Evolutionary conservation across 1,140 invertebrate species (phyloP).

Genomic region (Nylanderia fulva): DNA sequence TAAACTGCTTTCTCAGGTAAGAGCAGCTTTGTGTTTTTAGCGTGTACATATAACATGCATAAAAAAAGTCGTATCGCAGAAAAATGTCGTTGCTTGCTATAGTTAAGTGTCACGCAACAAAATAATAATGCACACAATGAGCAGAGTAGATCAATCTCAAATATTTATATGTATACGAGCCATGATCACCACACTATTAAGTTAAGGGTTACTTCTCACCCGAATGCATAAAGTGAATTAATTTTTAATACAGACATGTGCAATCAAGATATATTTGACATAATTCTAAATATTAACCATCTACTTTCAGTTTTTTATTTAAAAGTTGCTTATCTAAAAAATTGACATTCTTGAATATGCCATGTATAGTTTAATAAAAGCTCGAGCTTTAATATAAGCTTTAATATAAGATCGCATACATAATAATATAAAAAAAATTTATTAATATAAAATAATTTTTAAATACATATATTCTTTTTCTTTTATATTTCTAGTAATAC

Average conservation of each 20-base stretch:
- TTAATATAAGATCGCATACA: background rate
- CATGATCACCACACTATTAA: background rate
- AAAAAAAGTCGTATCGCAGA: slow-evolving; percentile 33
- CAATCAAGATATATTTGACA: background rate
- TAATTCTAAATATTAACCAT: background rate
- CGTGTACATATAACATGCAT: slow-evolving; percentile 33
- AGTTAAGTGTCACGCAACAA: slow-evolving; percentile 47
- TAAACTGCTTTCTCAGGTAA: slow-evolving; percentile 20
- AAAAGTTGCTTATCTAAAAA: background rate
- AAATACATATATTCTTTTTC: background rate
- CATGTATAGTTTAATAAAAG: background rate
- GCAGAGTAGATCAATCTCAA: slow-evolving; percentile 16
- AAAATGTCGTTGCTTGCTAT: slow-evolving; percentile 30
- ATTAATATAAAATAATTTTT: slow-evolving; percentile 4
- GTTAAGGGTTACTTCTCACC: slow-evolving; percentile 12
- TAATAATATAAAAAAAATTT: background rate
- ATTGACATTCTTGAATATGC: background rate
- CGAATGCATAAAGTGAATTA: slow-evolving; percentile 27
- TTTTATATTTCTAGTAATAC: background rate
- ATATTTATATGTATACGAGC: slow-evolving; percentile 10
- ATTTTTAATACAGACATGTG: background rate
- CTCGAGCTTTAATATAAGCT: too few species aligned
- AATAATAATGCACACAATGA: slow-evolving; percentile 6
- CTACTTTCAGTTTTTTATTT: background rate
- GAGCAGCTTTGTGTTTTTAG: slow-evolving; percentile 4